Evolutionary conservation across 2,113 vertebrate genomes (phyloP), one percentile per base, ranked within the genome.

Genomic region (Ceuthmochares aereus): DNA sequence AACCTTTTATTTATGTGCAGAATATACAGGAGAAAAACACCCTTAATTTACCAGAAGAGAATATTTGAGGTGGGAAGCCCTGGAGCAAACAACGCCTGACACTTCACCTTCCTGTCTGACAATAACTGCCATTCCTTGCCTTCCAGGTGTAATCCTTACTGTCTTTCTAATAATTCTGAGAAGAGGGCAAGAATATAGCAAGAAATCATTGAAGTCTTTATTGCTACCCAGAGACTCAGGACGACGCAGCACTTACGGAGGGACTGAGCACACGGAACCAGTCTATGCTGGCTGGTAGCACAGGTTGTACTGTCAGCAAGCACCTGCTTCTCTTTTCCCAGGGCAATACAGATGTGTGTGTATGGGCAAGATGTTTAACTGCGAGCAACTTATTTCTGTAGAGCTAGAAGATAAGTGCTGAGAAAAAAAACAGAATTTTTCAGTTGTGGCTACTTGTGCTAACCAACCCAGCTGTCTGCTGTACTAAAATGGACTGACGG

Each of bases 261-360:
- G 98, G 16, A 98, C 90, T 0, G 98, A 98, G 67, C 98, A 98
- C 49, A 98, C 97, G 14, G 98, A 99, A 73, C 98, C 99, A 1
- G 98, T 99, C 27, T 99, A 99, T 21, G 98, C 99, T 2, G 99
- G 99, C 63, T 99, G 99, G 99, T 99, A 98, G 98, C 13, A 2
- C 8, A 51, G 70, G 62, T 37, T 9, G 3, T 0, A 2, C n/a
- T 8, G 1, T 0, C 52, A 43, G 63, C 73, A 66, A 59, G 49
- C 76, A 40, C 27, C 30, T 6, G 6, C 52, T 73, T 54, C 59
- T 9, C 36, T 20, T 42, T 17, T 18, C 6, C 36, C 25, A 19
- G 68, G 49, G 10, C 25, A 34, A 11, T 7, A 17, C 11, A 8
- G 6, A 2, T 14, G 40, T 19, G 42, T 9, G 47, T 2, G 1